Percentiles rank a stretch among this genome's conserved stretches.
phyloP scores from a whole-genome alignment of 2,888 invertebrate genomes.

The Oscheius sp. region DNA sequence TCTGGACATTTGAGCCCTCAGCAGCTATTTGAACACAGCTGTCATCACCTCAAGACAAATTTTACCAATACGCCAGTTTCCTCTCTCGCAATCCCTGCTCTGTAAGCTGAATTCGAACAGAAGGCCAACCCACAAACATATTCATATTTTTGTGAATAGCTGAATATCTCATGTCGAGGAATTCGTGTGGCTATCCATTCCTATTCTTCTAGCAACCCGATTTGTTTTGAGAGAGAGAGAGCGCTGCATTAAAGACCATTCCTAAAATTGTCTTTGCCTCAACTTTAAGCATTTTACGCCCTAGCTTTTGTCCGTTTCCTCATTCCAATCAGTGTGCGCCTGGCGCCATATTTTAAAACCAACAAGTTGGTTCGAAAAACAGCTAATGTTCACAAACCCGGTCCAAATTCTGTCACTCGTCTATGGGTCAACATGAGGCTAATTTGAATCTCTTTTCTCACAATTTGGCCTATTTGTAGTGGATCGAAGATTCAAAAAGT shows the following conservation, averaged over 20 bases:
- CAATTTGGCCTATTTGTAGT: slow-evolving; percentile 16
- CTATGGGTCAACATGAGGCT: slow-evolving; percentile 27
- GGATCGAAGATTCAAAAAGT: not conserved
- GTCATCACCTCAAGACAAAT: not conserved
- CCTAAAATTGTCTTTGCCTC: no score
- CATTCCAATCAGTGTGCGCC: not conserved
- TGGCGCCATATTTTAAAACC: no score
- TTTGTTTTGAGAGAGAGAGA: no score
- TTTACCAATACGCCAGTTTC: not conserved
- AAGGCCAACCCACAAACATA: not conserved
- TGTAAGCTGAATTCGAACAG: not conserved
- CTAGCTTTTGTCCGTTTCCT: not conserved
- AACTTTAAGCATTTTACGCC: no score
- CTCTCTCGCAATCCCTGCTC: not conserved
- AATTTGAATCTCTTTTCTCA: slow-evolving; percentile 9
- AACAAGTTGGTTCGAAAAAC: not conserved
- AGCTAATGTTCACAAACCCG: not conserved
- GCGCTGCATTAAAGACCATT: no score
- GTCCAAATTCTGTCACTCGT: not conserved
- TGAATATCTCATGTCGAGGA: not conserved
- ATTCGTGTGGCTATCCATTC: not conserved
- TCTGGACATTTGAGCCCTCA: not conserved
- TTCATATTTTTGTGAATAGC: slow-evolving; percentile 1
- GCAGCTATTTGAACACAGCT: not conserved
- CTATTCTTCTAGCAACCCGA: not conserved